Evolutionary conservation across 2,113 vertebrate species (phyloP).

Genomic region (Panthera uncia): DNA sequence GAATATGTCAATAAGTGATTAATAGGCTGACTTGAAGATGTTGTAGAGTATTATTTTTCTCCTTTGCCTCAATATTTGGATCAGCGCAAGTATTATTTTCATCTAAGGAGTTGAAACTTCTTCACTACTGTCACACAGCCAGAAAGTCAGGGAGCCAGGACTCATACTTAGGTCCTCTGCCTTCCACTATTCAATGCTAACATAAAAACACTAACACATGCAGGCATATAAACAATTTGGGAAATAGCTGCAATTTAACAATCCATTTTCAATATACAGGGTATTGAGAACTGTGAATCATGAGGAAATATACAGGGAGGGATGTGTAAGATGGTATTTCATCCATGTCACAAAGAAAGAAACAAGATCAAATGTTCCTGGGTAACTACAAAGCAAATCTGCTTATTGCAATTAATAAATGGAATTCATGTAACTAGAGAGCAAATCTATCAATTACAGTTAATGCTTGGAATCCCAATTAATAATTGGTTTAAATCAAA

Average conservation of each 20-base stretch:
- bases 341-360: background rate
- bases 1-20: background rate
- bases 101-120: background rate
- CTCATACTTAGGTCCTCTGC: background rate
- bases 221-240: background rate
- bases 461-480: background rate
- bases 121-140: background rate
- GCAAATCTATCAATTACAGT: background rate
- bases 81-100: background rate
- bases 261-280: background rate
- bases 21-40: background rate
- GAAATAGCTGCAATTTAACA: background rate
- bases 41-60: background rate
- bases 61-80: background rate
- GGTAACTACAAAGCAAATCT: background rate
- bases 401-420: background rate
- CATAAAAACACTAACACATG: background rate
- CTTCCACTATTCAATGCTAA: background rate
- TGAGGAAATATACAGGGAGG: background rate
- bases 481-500: background rate
- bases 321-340: background rate
- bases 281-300: background rate
- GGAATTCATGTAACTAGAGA: background rate
- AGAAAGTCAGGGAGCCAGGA: background rate
- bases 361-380: background rate